Evolutionary conservation across 1,140 invertebrate genomes (phyloP).

Genomic region (Tetramorium alpestre): DNA sequence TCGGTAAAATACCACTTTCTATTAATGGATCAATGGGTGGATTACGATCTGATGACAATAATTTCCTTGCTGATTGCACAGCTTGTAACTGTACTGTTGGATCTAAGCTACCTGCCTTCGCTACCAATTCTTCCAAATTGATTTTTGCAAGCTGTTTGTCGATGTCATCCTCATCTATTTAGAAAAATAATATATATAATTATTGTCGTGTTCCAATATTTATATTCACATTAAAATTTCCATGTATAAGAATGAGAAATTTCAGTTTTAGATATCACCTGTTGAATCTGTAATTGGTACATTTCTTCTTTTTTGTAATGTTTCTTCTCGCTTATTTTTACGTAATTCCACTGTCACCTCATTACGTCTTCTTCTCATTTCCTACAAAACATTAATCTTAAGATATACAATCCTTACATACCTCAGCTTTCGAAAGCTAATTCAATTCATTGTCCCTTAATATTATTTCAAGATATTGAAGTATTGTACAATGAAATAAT

Average conservation of each 20-base stretch:
- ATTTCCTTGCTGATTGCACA: slow-evolving; percentile 95
- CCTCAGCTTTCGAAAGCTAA: neutral
- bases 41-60: slow-evolving; percentile 98
- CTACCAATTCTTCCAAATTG: slow-evolving; percentile 90
- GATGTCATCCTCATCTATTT: slow-evolving; percentile 90
- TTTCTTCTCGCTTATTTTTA: slow-evolving; percentile 99
- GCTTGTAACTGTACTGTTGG: slow-evolving; percentile 91
- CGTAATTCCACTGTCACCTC: slow-evolving; percentile 98
- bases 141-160: slow-evolving; percentile 89
- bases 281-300: slow-evolving; percentile 93
- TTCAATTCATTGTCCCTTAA: neutral
- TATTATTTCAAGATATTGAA: neutral
- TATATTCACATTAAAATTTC: neutral
- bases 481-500: neutral
- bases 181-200: neutral
- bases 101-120: slow-evolving; percentile 90
- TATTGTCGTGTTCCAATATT: neutral
- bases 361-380: slow-evolving; percentile 97
- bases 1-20: slow-evolving; percentile 96
- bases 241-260: neutral
- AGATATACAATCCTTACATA: neutral
- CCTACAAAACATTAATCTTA: slow-evolving; percentile 86
- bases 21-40: slow-evolving; percentile 99
- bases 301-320: slow-evolving; percentile 97
- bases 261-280: slow-evolving; percentile 83